Evolutionary conservation across 2,888 invertebrate genomes (phyloP), one percentile per base, ranked within the genome.

Genomic region (Drosophila sordidula): DNA sequence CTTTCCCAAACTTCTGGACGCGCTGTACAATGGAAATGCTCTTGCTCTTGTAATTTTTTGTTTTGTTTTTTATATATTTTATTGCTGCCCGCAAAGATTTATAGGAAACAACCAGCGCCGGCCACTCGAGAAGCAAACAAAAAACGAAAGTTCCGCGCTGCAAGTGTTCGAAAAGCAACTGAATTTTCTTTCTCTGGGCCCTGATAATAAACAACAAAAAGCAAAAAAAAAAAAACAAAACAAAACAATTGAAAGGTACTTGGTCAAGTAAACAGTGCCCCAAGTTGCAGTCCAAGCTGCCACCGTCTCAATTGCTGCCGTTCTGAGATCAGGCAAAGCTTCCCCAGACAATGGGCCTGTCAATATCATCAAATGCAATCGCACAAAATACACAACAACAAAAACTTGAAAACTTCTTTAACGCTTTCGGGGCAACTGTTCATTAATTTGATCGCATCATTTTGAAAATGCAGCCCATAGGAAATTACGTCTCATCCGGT

Each of bases 401-500:
- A 46, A 56, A 56, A 47, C 59, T 66, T 50, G 52, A 78, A 67
- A 55, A 68, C 76, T 65, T 69, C 77, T 76, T 70, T 70, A 68
- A 67, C 64, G 67, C 77, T 65, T 67, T 70, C 36, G 70, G 59
- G 64, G 57, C 56, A 68, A 65, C 39, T 47, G 71, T 47, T 73
- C 79, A 79, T 78, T 79, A 78, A 76, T 73, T 75, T 75, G 72
- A 78, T 69, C 74, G 84, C 81, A 73, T 77, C 80, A 80, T 85
- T 72, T 81, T 74, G 59, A 77, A 71, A 80, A 78, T 75, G 68
- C 70, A 70, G 71, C 78, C 78, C 76, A 74, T 83, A 82, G 83
- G 86, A 85, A 84, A 84, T 84, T 84, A 83, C 72, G 71, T 58
- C 67, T 80, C 87, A 87, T 85, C 86, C 86, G 84, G 87, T 85